phyloP scores from a whole-genome alignment of 2,113 vertebrate species.

The Isichthys henryi region DNA sequence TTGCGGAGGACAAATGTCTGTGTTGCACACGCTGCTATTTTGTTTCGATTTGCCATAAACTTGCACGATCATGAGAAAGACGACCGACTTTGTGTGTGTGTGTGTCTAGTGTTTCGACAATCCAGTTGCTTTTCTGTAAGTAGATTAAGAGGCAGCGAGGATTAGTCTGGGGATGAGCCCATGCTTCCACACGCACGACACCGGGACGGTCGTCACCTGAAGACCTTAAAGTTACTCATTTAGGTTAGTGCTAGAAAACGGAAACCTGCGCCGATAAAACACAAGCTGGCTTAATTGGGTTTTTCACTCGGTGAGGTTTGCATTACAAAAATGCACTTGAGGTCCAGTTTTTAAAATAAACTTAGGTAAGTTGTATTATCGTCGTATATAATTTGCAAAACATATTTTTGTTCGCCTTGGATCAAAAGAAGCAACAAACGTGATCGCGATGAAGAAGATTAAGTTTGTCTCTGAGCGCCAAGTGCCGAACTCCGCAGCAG shows the following conservation, averaged over 20 bases:
- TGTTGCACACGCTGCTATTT: conserved; percentile 7
- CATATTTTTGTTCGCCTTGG: not conserved
- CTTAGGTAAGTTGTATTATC: not conserved
- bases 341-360: not conserved
- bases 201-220: not conserved
- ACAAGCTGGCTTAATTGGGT: not conserved
- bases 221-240: not conserved
- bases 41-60: conserved; percentile 1
- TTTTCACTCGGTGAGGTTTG: not conserved
- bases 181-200: not conserved
- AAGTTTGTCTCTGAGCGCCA: not conserved
- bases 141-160: not conserved
- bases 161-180: not conserved
- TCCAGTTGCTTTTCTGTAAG: not conserved
- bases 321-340: not conserved
- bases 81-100: not conserved
- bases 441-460: not conserved
- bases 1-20: not conserved
- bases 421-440: not conserved
- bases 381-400: not conserved
- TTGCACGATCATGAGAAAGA: conserved; percentile 6
- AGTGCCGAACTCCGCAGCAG: not conserved
- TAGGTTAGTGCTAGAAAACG: not conserved
- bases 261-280: not conserved
- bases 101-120: not conserved